phyloP scores from a whole-genome alignment of 2,797 vertebrate species.

The Gastrophryne carolinensis region DNA sequence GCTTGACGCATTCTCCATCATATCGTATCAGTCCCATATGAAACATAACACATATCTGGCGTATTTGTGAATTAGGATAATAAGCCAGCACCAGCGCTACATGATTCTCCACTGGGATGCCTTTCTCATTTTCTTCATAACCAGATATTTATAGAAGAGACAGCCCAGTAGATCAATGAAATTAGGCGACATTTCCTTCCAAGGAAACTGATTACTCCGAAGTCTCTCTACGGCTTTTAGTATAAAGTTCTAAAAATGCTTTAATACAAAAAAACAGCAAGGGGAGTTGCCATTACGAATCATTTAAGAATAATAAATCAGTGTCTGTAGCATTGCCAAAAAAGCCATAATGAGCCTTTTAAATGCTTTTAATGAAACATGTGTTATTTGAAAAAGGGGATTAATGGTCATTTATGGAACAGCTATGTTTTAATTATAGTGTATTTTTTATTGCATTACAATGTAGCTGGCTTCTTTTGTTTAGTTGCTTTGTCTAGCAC shows the following conservation, averaged over 20 bases:
- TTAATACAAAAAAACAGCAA: neutral
- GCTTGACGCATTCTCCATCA: too few relatives aligned
- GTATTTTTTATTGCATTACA: neutral
- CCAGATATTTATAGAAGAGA: neutral
- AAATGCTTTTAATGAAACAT: neutral
- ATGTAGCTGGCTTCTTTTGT: neutral
- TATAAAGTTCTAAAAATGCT: neutral
- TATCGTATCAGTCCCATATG: neutral
- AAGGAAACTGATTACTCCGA: constrained; percentile 15
- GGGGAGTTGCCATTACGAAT: neutral
- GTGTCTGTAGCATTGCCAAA: neutral
- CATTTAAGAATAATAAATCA: neutral
- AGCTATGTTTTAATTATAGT: neutral
- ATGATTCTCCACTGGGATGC: constrained; percentile 24
- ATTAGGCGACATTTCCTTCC: constrained; percentile 20
- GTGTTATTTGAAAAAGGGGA: neutral
- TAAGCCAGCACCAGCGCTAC: constrained; percentile 27
- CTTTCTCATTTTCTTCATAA: constrained; percentile 29
- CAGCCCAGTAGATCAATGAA: constrained; percentile 5
- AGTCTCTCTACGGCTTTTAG: neutral
- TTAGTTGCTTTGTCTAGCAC: neutral
- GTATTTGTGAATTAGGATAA: constrained; percentile 44
- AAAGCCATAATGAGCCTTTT: neutral
- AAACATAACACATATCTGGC: constrained; percentile 23
- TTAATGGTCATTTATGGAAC: neutral